Evolutionary conservation across 2,888 invertebrate species (phyloP), one percentile per base, ranked within the genome.

Genomic region (Troides helena): DNA sequence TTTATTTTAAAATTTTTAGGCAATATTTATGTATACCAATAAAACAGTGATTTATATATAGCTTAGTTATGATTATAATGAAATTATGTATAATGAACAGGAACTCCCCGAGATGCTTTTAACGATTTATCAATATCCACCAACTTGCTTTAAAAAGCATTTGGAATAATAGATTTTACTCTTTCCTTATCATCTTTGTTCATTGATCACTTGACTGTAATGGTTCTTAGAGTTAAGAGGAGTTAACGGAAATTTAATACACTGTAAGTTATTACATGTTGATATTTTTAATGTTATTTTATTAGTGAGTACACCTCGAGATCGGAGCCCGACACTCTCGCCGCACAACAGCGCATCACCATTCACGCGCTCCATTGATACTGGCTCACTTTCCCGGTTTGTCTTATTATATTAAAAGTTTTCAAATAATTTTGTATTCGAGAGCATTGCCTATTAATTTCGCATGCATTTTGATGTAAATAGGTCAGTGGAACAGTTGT

Each of bases 311-410:
- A 96, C 96, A 36, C 96, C 96, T 17, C 95, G 97, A 78, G 97
- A 97, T 85, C 96, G 96, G 90, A 97, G 96, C 82, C 97, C 97
- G 0, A 96, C 97, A 36, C 85, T 97, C 75, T 97, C 97, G 63
- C 97, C 97, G 14, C 93, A 97, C 80, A 97, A 96, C 86, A 95
- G 94, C 80, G 90, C 85, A 0, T 94, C 94, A 18, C 95, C 96
- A 21, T 97, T 97, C 86, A 95, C 96, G 46, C 94, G 96, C 84
- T 96, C 96, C 64, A 94, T 96, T 80, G 95, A 96, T 81, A 94
- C 95, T 65, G 94, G 94, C 68, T 94, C 94, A 46, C 88, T 95
- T 39, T 95, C 95, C 69, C 94, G 95, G 95, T 95, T 12, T 23
- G 66, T 53, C 17, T 50, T 50, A 50, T 50, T 5, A 53, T 14